phyloP scores from a whole-genome alignment of 2,113 vertebrate species.

The Cygnus atratus region DNA sequence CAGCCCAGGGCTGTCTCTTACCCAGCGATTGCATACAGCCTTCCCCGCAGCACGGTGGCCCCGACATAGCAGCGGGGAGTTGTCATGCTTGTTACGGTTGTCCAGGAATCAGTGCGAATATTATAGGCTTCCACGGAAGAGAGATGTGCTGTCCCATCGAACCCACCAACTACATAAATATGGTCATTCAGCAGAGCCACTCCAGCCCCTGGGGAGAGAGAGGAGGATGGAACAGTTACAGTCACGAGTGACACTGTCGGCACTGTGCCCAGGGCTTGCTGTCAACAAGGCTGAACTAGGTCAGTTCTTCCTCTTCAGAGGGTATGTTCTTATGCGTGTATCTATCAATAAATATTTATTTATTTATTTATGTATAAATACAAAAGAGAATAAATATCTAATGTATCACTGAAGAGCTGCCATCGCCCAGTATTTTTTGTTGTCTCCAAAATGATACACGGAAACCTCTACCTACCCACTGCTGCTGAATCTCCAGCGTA shows the following conservation, averaged over 20 bases:
- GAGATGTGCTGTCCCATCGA: constrained; percentile 94
- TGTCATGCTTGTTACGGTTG: constrained; percentile 95
- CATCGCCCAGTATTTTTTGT: background rate
- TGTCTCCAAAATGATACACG: rapidly evolving
- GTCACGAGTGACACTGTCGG: rapidly evolving
- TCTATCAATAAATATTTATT: background rate
- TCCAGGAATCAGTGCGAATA: constrained; percentile 97
- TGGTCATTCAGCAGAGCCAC: constrained; percentile 97
- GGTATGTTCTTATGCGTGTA: rapidly evolving
- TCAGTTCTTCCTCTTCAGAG: background rate
- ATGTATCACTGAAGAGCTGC: background rate
- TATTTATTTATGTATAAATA: background rate
- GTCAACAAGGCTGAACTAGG: background rate
- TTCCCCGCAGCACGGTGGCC: constrained; percentile 92
- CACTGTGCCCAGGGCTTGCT: rapidly evolving
- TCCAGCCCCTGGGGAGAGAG: constrained; percentile 83
- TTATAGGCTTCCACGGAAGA: constrained; percentile 97
- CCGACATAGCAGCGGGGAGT: constrained; percentile 97
- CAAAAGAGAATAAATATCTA: background rate
- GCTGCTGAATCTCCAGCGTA: background rate
- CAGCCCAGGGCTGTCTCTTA: constrained; percentile 47
- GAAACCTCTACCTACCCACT: background rate
- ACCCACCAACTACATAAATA: constrained; percentile 96
- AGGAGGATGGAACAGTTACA: background rate
- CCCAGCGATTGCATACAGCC: constrained; percentile 96